Evolutionary conservation across 2,113 vertebrate genomes (phyloP), one percentile per base, ranked within the genome.

Genomic region (Dolichallabes microphthalmus): DNA sequence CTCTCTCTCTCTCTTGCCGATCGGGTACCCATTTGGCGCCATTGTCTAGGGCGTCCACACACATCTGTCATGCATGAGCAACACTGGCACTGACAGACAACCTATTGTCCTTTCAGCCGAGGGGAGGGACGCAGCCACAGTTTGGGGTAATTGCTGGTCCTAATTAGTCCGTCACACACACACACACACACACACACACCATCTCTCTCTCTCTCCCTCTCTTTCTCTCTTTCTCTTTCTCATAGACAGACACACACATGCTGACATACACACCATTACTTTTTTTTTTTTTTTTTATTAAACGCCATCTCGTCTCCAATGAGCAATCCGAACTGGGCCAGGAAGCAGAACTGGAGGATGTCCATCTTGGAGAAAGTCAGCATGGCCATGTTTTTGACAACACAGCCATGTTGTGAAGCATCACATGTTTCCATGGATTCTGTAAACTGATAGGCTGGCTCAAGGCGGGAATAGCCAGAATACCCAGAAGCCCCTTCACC

Each of bases 61-160:
- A 89, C 92, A 93, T 93, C 91, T 93, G 93, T 92, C 87, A 90
- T 90, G 92, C 91, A 89, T 91, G 91, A 88, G 89, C 90, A 89
- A 91, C 88, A 85, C 78, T 91, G 90, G 88, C 90, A 82, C 86
- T 88, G 89, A 86, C 88, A 90, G 87, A 83, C 88, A 76, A 66
- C 76, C 88, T 74, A 87, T 87, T 88, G 88, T 90, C 87, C 85
- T 82, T 66, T 73, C 57, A 78, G 88, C 89, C 82, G 83, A 88
- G 84, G 69, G 83, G 82, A 87, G 88, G 88, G 91, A 89, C 86
- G 58, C 88, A 90, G 84, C 84, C 92, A 92, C 88, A 89, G 88
- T 89, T 90, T 88, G 88, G 86, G 85, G 87, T 87, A 89, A 90
- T 89, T 91, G 89, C 82, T 87, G 80, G 84, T 85, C 86, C 89